Evolutionary conservation across 2,113 vertebrate species (phyloP), one percentile per base, ranked within the genome.

Genomic region (Triplophysa rosa): DNA sequence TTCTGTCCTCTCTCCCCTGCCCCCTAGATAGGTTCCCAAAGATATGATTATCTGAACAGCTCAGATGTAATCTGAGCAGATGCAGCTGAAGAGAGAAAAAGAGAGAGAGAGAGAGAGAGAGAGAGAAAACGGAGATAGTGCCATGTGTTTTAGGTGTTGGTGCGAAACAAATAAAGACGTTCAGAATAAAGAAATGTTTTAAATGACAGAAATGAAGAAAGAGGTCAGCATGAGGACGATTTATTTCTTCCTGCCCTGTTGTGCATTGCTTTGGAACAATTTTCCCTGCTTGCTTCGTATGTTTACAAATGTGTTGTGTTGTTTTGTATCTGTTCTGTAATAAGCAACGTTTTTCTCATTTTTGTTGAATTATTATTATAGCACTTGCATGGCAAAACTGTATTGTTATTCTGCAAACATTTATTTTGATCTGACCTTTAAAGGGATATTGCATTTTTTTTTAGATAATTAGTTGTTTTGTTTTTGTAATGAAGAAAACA

Each of bases 21-120:
- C 94, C 95, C 94, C 89, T 96, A 75, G 75, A 83, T 86, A 84
- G 54, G 58, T 72, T 77, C 61, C 65, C 73, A 82, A 67, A 82
- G 82, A 85, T 87, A 84, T 73, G 83, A 86, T 90, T 88, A 87
- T 88, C 83, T 85, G 79, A 77, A 65, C 82, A 81, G 63, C 82
- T 81, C 75, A 82, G 80, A 80, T 82, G 84, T 87, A 88, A 90
- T 89, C 82, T 78, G 79, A 83, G n/a, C 80, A 88, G 87, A 82
- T 83, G 26, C 24, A 67, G 74, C 68, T 77, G 49, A 64, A 82
- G 67, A 69, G 45, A 67, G 49, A 52, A 70, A 6, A 11, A 49
- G 45, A 62, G 7, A 74, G 47, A 64, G 19, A 74, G 64, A 56
- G 62, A 67, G 21, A 63, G 58, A 54, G 62, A 23, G 67, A 74